phyloP scores from a whole-genome alignment of 1,140 invertebrate genomes.

The Littorina saxatilis region DNA sequence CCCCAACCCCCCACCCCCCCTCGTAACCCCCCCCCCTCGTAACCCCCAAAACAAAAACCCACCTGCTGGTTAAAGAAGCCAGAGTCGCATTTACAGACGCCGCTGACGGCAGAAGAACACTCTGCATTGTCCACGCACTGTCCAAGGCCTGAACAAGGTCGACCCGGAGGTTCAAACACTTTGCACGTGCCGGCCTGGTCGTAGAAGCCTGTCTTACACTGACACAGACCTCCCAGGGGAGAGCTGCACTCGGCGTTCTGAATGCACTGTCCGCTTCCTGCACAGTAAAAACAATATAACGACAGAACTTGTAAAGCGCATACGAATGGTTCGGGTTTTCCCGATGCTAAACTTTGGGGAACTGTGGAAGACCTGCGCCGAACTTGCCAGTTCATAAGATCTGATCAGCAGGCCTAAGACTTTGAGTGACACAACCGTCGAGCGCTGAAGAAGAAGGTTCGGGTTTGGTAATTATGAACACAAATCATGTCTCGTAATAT shows the following conservation, averaged over 20 bases:
- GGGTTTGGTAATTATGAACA: no score
- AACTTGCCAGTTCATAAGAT: no score
- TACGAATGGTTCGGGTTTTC: no score
- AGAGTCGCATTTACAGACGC: conserved; percentile 19
- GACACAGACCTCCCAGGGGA: neutral
- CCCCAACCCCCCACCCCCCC: no score
- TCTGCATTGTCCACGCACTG: conserved; percentile 41
- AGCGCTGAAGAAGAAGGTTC: no score
- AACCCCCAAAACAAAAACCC: no score
- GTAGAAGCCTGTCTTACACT: conserved; percentile 31
- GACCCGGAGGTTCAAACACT: conserved; percentile 15
- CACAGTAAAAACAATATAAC: neutral
- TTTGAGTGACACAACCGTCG: no score
- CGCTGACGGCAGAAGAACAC: neutral
- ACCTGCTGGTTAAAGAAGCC: conserved; percentile 38
- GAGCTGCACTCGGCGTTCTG: conserved; percentile 35
- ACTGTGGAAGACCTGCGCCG: no score
- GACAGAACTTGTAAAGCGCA: no score
- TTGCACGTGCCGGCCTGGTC: conserved; percentile 20
- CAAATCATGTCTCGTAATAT: no score
- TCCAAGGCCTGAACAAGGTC: conserved; percentile 27
- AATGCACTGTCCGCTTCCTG: conserved; percentile 30
- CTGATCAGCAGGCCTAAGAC: no score
- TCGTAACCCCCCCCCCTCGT: neutral
- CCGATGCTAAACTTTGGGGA: no score